Base-by-base conservation (phyloP, 2,797 vertebrate species). In the Myotis pilosus region DNA sequence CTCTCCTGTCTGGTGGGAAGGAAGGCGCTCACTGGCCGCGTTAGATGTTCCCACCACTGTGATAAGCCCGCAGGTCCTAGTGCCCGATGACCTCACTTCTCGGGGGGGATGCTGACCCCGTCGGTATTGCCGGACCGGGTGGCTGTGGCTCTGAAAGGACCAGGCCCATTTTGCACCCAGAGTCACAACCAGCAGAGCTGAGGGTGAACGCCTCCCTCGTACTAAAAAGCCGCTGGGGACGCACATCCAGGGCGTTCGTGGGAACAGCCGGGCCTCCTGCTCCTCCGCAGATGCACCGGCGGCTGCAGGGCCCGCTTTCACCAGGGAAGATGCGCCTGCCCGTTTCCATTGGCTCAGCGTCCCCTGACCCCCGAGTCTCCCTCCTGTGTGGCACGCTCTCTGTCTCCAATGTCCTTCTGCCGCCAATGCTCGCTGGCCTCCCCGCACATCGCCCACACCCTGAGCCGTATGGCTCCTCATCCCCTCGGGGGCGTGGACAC, bases 331-430 rank as follows among this genome's bases (percentile, higher is more conserved):
- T 10, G 23, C 9, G 1, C 55, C 7, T 1, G 55, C 55, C 7
- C 3, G 55, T 25, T 25, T 5, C 55, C 9, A 23, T 25, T 1
- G 1, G 55, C 55, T 57, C 23, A 10, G 55, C 4, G 8, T 57
- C 8, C 33, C 22, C 23, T 19, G 16, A 13, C 80, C 47, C 5
- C 76, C 68, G 23, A 86, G 49, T 66, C 17, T 55, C 33, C 75
- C 60, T 81, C 8, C 8, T 38, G 88, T 76, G 51, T 60, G 90
- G 41, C 5, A 28, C 38, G 89, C 84, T 90, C 12, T 91, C 33
- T 72, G 41, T 30, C 38, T 78, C n/a, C 41, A 86, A 53, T 30
- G 5, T 28, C 22, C 17, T 76, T n/a, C 49, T 86, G 69, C 41
- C 22, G 28, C 9, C n/a, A 33, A 82, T 86, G 28, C 38, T 78